Base-by-base conservation (phyloP, 92 coral and sea anemone species). In the Porites cylindrica region DNA sequence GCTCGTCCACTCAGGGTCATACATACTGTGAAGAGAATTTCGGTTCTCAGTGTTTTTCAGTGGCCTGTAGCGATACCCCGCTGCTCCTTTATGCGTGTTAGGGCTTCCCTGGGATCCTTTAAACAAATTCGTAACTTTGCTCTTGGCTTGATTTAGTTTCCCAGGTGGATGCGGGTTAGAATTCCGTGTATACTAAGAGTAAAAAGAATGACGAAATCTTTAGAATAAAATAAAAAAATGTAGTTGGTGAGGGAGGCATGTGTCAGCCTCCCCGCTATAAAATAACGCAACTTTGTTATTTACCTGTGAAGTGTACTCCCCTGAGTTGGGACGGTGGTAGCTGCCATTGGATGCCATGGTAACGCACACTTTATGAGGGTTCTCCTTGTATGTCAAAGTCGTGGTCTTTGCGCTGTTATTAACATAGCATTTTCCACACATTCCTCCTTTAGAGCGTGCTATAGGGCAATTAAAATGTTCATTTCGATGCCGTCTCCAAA, bases 1-100 rank as follows among this genome's bases (percentile, higher is more conserved):
- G 58, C 89, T 85, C 13, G 89, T 85, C 89, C 83, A 76, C 66
- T 85, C 89, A 23, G 89, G 83, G 29, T 85, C 89, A 50, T 77
- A 85, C 2, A 58, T 58, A 19, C 79, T 70, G 20, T 85, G 77
- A 17, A 13, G 87, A 10, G 87, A 75, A 24, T 82, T 38, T 59
- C 80, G 23, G 12, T 77, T 77, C 17, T 85, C n/a, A 12, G 76
- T 53, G 53, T 67, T 76, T 77, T 43, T 77, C 16, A 77, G 67
- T 12, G 77, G 77, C 69, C 67, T 85, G 51, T 85, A 77, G 60
- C 83, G 70, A 69, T 75, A 85, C 18, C 13, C 72, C 10, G 54
- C 56, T 2, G 56, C 74, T 1, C 64, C 62, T 8, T 66, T 73
- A 14, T 8, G 9, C 17, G 8, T 23, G 53, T 52, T 73, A 12